phyloP scores from a whole-genome alignment of 2,113 vertebrate genomes.

The Hippocampus comes region DNA sequence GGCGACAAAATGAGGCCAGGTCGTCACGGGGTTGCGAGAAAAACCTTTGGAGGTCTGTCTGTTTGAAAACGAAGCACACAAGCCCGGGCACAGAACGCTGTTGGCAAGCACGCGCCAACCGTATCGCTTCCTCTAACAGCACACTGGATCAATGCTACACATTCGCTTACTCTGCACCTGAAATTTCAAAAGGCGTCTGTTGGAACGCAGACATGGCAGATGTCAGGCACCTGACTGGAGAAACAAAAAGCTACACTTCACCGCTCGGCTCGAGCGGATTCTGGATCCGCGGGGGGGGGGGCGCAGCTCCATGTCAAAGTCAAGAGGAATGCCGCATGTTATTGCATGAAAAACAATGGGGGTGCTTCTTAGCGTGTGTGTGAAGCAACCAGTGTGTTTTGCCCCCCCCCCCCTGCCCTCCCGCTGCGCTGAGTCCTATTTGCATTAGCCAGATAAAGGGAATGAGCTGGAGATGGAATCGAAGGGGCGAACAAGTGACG shows the following conservation, averaged over 20 bases:
- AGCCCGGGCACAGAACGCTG: constrained; percentile 3
- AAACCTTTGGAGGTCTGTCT: too few relatives aligned
- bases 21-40: background rate
- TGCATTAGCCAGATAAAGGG: constrained; percentile 63
- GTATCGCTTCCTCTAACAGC: constrained; percentile 30
- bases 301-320: constrained; percentile 50
- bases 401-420: constrained; percentile 17
- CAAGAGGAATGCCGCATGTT: constrained; percentile 43
- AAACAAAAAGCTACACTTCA: background rate
- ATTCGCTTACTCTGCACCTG: constrained; percentile 5
- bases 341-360: constrained; percentile 45
- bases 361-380: constrained; percentile 8
- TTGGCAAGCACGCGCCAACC: constrained; percentile 27
- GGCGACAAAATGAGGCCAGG: background rate
- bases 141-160: constrained; percentile 9
- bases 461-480: constrained; percentile 60
- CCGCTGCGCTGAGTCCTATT: constrained; percentile 35
- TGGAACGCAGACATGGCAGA: constrained; percentile 8
- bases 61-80: too few relatives aligned
- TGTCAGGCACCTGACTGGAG: constrained; percentile 13
- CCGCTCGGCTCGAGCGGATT: constrained; percentile 27
- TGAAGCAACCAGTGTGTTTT: constrained; percentile 29
- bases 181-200: constrained; percentile 22
- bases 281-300: constrained; percentile 10
- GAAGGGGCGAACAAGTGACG: constrained; percentile 6